phyloP scores from a whole-genome alignment of 2,888 invertebrate genomes.

The Philhelius pedissequus region DNA sequence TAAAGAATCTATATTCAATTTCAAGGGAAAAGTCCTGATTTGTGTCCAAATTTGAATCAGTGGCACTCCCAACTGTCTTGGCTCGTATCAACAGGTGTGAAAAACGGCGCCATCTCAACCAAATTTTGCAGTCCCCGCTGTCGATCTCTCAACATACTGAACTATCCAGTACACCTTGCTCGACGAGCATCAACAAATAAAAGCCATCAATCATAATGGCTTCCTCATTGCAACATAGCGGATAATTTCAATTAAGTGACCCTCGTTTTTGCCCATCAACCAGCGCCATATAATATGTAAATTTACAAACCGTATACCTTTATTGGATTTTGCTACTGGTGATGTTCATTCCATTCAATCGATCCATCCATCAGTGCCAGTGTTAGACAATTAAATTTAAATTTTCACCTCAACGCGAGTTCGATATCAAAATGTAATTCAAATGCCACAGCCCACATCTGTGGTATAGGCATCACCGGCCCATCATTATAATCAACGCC shows the following conservation, averaged over 20 bases:
- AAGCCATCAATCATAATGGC: background rate
- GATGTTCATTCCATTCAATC: background rate
- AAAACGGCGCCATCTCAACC: too few relatives aligned
- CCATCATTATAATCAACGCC: constrained; percentile 59
- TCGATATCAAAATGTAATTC: constrained; percentile 51
- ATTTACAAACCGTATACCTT: background rate
- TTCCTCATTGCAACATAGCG: background rate
- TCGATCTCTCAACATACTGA: too few relatives aligned
- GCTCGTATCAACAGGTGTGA: too few relatives aligned
- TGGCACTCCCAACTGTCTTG: too few relatives aligned
- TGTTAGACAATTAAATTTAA: constrained; percentile 59
- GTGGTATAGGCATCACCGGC: constrained; percentile 6
- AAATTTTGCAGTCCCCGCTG: too few relatives aligned
- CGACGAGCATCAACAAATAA: too few relatives aligned
- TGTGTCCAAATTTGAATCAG: too few relatives aligned
- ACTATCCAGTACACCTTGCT: too few relatives aligned
- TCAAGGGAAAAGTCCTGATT: too few relatives aligned
- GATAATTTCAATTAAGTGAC: background rate
- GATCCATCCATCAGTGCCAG: constrained; percentile 9
- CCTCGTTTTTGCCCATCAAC: background rate
- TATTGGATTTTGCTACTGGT: background rate
- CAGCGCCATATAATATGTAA: background rate
- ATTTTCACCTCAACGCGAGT: constrained; percentile 54
- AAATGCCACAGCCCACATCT: constrained; percentile 25
- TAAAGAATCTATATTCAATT: too few relatives aligned